A percentile compares a stretch with the other conserved stretches of the same genome.
Evolutionary conservation across 2,888 invertebrate species (phyloP).

Genomic region (Lymantria monacha): DNA sequence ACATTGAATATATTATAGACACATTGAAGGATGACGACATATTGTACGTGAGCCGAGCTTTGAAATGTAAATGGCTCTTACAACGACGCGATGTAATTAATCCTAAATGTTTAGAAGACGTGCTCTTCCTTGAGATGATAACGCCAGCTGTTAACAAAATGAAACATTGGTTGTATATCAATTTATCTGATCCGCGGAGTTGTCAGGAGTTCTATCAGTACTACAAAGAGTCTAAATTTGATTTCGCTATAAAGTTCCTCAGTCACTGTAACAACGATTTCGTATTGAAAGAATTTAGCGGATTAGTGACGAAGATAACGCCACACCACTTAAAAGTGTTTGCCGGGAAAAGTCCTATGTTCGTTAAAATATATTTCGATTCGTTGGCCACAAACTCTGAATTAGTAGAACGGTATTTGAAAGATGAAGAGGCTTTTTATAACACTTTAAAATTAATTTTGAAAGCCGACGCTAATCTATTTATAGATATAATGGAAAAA

Average conservation of each 20-base stretch:
- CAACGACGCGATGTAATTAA: conserved; percentile 47
- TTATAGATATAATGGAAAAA: conserved; percentile 50
- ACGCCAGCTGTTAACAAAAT: conserved; percentile 46
- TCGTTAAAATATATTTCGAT: conserved; percentile 49
- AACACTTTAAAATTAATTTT: conserved; percentile 43
- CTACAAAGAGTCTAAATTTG: conserved; percentile 39
- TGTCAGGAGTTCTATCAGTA: conserved; percentile 53
- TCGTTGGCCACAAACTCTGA: conserved; percentile 32
- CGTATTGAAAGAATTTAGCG: conserved; percentile 37
- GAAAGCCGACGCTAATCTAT: conserved; percentile 44
- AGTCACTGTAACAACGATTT: conserved; percentile 43
- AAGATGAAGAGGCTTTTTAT: conserved; percentile 34
- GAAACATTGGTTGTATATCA: conserved; percentile 50
- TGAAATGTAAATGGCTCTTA: conserved; percentile 56
- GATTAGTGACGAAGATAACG: conserved; percentile 42
- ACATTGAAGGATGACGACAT: conserved; percentile 57
- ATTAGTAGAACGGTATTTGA: conserved; percentile 32
- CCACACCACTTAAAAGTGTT: conserved; percentile 47
- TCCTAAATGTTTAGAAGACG: conserved; percentile 50
- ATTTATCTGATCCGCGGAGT: conserved; percentile 33
- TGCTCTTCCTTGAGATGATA: conserved; percentile 55
- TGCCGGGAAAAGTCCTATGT: conserved; percentile 45
- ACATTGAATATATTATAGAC: conserved; percentile 50
- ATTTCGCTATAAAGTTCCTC: conserved; percentile 49
- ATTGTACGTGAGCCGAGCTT: conserved; percentile 58